These are phyloP conservation scores for Onychorhynchus coronatus DNA, from an alignment of 2,113 vertebrate genomes.

Conservation along the genomic window DNA sequence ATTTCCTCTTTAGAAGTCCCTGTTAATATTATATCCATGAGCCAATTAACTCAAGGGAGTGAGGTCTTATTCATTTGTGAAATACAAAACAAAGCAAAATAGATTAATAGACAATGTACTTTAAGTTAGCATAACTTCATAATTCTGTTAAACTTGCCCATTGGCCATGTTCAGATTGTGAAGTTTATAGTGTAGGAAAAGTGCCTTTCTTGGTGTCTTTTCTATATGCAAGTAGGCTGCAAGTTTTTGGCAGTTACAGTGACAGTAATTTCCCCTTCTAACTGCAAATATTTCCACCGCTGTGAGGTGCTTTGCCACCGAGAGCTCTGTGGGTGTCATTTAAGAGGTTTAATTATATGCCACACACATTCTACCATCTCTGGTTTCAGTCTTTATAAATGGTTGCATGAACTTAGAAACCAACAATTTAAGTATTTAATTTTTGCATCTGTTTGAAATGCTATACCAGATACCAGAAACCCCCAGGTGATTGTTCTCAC, in stretches of 20 bases:
- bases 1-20: not conserved
- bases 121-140: not conserved
- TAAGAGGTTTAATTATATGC: not conserved
- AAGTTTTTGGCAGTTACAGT: not conserved
- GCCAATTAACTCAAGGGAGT: not conserved
- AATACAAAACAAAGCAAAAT: not conserved
- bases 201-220: not conserved
- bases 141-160: not conserved
- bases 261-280: not conserved
- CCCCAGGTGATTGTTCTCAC: not conserved
- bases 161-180: not conserved
- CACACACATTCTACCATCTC: not conserved
- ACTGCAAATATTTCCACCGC: not conserved
- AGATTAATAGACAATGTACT: not conserved
- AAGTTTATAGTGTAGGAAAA: fast-evolving
- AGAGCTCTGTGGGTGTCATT: not conserved
- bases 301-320: not conserved
- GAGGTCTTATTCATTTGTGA: not conserved
- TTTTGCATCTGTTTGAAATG: not conserved
- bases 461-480: not conserved
- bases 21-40: not conserved
- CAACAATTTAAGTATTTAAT: not conserved
- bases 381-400: not conserved
- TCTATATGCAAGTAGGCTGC: not conserved
- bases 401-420: not conserved